Evolutionary conservation across 2,888 invertebrate species (phyloP), one percentile per base, ranked within the genome.

Genomic region (Spialia ferax): DNA sequence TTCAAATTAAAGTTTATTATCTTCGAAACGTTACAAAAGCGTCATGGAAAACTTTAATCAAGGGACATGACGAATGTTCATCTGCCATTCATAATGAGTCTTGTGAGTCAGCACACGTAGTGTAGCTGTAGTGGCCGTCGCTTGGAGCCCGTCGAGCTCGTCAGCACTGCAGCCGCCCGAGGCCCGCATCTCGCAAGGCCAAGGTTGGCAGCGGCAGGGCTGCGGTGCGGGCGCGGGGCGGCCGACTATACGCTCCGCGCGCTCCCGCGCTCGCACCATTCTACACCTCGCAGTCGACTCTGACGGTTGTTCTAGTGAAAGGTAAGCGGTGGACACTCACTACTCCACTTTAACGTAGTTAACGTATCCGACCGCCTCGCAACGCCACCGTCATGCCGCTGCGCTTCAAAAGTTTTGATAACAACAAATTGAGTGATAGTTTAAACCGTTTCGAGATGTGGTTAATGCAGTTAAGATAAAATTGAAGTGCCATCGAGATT

Each of bases 241-340:
- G 81, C 71, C 76, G 75, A 55, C 77, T 82, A 82, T 91, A 90
- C 91, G 92, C 83, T 87, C 87, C 81, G 90, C 91, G 91, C 92
- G 86, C 86, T 88, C 88, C 89, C 88, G 83, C 88, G 83, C 87
- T 82, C 83, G 81, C 85, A 87, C 86, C 94, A 94, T 94, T 94
- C 94, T 93, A 88, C 94, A 92, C 93, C 92, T 91, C 89, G 94
- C 93, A 93, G 93, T 93, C 91, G 93, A 89, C 91, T 91, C 86
- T 89, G 85, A 93, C 93, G 93, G 94, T 94, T 92, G 94, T 93
- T 82, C 91, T 86, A 92, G 91, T 86, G 88, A 85, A 91, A 94
- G 94, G 94, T 94, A 94, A 94, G 93, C 91, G 85, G 90, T 88
- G 89, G 86, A 85, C 82, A 81, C 79, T 86, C 75, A 71, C n/a